Evolutionary conservation across 2,888 invertebrate genomes (phyloP).

Genomic region (Apotomis capreana): DNA sequence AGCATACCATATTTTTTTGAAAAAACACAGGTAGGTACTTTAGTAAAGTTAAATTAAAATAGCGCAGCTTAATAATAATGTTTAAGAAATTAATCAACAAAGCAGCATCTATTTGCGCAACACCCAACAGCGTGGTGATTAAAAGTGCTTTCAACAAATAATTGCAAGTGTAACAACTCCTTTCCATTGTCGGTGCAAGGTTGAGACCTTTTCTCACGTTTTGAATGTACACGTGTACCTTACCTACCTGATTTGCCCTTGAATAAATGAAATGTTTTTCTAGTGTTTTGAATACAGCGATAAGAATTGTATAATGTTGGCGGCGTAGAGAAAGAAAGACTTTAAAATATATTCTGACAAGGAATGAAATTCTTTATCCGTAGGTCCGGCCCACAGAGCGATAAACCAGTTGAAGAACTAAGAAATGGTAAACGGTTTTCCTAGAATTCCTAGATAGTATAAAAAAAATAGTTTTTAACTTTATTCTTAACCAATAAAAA

Average conservation of each 20-base stretch:
- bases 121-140: constrained; percentile 3
- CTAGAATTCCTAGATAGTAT: too few species aligned
- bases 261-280: neutral
- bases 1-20: too few species aligned
- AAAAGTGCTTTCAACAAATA: constrained; percentile 25
- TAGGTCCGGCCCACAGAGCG: too few species aligned
- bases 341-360: too few species aligned
- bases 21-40: too few species aligned
- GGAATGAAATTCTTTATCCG: too few species aligned
- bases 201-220: constrained; percentile 41
- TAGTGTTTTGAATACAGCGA: neutral
- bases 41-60: too few species aligned
- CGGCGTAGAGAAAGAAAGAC: neutral
- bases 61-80: too few species aligned
- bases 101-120: neutral
- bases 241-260: constrained; percentile 19
- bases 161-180: constrained; percentile 39
- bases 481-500: too few species aligned
- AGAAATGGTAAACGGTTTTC: too few species aligned
- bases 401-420: too few species aligned
- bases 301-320: neutral
- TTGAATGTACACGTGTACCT: constrained; percentile 8
- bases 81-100: neutral
- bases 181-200: constrained; percentile 42
- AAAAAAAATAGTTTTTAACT: too few species aligned